Conservation (phyloP, 2,888 invertebrate species). For the Phymatocera aterrima region DNA sequence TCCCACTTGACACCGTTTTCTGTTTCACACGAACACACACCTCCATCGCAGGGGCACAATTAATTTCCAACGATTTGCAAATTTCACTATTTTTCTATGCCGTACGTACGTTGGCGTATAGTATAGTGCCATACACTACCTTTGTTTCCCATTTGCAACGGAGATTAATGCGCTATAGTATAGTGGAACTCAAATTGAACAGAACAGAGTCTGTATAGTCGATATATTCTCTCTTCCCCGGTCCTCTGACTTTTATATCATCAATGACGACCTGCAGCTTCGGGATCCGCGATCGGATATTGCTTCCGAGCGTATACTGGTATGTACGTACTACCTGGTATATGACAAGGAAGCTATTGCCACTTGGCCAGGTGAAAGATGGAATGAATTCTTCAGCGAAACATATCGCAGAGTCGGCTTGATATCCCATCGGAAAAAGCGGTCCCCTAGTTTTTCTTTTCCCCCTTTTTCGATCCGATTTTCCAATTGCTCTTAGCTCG, state of each 20-base stretch:
- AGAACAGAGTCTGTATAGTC: background rate
- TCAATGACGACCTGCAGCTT: background rate
- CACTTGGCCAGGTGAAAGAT: conserved; percentile 22
- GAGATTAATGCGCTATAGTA: conserved; percentile 26
- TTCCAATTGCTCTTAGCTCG: no score
- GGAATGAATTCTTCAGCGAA: background rate
- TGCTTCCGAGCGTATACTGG: no score
- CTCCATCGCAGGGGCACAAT: no score
- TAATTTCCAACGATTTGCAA: no score
- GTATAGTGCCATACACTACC: no score
- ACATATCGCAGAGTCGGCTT: background rate
- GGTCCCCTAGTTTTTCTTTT: background rate
- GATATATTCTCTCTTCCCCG: no score
- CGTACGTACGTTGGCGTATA: no score
- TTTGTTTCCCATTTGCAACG: no score
- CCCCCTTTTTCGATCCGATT: background rate
- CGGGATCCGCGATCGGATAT: conserved; percentile 23
- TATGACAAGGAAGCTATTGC: conserved; percentile 21
- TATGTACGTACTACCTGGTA: no score
- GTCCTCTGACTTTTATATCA: conserved; percentile 17
- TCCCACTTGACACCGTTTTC: no score
- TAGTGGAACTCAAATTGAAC: conserved; percentile 16
- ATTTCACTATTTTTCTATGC: no score
- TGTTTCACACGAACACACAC: no score
- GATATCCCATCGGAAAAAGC: conserved; percentile 1